Conservation (phyloP, 2,888 invertebrate genomes). For the Rhingia campestris region DNA sequence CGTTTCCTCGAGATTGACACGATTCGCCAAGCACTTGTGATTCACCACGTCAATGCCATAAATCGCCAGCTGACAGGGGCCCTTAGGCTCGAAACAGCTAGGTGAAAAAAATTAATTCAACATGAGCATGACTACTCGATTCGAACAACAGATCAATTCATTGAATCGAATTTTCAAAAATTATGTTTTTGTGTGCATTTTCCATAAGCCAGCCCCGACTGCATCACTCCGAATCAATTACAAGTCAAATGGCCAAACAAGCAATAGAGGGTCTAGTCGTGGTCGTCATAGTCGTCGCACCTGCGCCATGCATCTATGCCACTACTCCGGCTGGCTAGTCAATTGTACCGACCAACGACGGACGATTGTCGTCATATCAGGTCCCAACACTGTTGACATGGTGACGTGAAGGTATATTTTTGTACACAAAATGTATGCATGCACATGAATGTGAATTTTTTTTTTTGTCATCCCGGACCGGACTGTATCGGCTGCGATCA, state of each 20-base stretch:
- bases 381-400: conserved; percentile 43
- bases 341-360: conserved; percentile 29
- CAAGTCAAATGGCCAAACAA: conserved; percentile 13
- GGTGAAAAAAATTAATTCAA: conserved; percentile 26
- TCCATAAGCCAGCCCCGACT: conserved; percentile 9
- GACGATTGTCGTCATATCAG: conserved; percentile 33
- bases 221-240: conserved; percentile 34
- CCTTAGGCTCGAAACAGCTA: background rate
- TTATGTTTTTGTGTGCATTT: conserved; percentile 12
- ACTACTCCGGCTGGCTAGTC: conserved; percentile 31
- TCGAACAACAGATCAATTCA: background rate
- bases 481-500: conserved; percentile 37
- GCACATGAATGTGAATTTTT: background rate
- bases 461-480: conserved; percentile 15
- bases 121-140: background rate
- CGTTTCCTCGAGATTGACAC: too few species aligned
- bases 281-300: conserved; percentile 28
- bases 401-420: conserved; percentile 43
- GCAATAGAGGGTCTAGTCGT: conserved; percentile 20
- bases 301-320: conserved; percentile 22
- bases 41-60: too few species aligned
- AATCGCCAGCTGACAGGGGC: too few species aligned
- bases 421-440: background rate
- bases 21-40: too few species aligned
- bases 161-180: conserved; percentile 12